Evolutionary conservation across 2,113 vertebrate genomes (phyloP).

Genomic region (Haplochromis vanheusdeni): DNA sequence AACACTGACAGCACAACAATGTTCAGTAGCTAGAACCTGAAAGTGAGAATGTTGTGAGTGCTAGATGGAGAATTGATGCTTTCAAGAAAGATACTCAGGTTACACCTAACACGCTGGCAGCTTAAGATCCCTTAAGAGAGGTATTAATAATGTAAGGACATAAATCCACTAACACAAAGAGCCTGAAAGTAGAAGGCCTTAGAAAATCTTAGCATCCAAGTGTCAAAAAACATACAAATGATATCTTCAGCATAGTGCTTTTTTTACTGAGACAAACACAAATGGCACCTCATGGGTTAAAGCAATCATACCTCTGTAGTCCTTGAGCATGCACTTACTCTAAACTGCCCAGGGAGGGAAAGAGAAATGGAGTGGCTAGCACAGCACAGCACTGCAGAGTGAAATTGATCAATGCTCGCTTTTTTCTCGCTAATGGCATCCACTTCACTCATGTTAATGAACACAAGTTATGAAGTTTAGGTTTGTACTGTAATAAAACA

Average conservation of each 20-base stretch:
- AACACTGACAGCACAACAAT: background rate
- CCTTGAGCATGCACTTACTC: conserved; percentile 46
- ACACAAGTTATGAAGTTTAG: background rate
- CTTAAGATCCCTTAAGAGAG: background rate
- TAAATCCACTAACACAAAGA: background rate
- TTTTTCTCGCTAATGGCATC: conserved; percentile 1
- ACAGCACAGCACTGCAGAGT: background rate
- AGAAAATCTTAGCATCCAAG: background rate
- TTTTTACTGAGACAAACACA: background rate
- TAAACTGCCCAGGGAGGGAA: conserved; percentile 6
- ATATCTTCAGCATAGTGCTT: background rate
- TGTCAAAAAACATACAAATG: background rate
- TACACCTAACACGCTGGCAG: background rate
- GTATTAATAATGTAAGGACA: conserved; percentile 30
- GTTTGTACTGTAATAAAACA: background rate
- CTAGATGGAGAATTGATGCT: background rate
- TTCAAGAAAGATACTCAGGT: conserved; percentile 8
- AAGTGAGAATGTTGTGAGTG: background rate
- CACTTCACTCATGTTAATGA: background rate
- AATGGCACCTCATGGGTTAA: conserved; percentile 8
- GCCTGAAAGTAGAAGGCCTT: background rate
- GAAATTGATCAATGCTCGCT: conserved; percentile 42
- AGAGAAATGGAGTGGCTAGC: conserved; percentile 1
- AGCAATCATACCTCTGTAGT: conserved; percentile 21
- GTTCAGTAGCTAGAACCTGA: background rate